Base-by-base conservation (phyloP, 2,113 vertebrate genomes). In the Myodes glareolus region DNA sequence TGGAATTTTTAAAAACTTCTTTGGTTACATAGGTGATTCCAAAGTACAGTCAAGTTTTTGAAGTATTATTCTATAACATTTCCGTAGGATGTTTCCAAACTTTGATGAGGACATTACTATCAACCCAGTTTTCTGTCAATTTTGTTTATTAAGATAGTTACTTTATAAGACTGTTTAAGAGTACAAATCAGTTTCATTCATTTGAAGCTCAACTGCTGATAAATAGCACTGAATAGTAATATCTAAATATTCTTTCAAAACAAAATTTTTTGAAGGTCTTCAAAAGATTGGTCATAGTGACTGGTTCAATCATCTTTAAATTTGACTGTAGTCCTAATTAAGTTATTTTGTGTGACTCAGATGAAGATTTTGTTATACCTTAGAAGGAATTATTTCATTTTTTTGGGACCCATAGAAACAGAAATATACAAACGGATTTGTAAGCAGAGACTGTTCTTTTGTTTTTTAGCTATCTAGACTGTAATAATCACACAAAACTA, bases 281-380 rank as follows among this genome's bases (percentile, higher is more conserved):
- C 84, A 94, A 93, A 97, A 94, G 11, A 16, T 45, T 94, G 87
- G 68, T 97, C 89, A 81, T 96, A 92, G 92, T 92, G 90, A 95
- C 89, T 87, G 78, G 67, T 97, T 94, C 47, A 94, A 6, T 94
- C 91, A 93, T 96, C 97, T 96, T 96, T 63, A 92, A 67, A 86
- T 95, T 91, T 87, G 42, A n/a, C 85, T 93, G 92, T 91, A 91
- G 63, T 3, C 42, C 31, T 95, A 92, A 96, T 96, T 82, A 92
- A 17, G 29, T 97, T 96, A 90, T 87, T 97, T 77, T 89, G 78
- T 90, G 19, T 97, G 98, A 97, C 86, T 94, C 92, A 92, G 61
- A 95, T 95, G 81, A 92, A 91, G 82, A 47, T 91, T 96, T 91
- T 96, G 82, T 95, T 92, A 88, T 94, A 23, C 81, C 77, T 90